Conservation (phyloP, 2,888 invertebrate genomes). For the Aphodius sticticus region DNA sequence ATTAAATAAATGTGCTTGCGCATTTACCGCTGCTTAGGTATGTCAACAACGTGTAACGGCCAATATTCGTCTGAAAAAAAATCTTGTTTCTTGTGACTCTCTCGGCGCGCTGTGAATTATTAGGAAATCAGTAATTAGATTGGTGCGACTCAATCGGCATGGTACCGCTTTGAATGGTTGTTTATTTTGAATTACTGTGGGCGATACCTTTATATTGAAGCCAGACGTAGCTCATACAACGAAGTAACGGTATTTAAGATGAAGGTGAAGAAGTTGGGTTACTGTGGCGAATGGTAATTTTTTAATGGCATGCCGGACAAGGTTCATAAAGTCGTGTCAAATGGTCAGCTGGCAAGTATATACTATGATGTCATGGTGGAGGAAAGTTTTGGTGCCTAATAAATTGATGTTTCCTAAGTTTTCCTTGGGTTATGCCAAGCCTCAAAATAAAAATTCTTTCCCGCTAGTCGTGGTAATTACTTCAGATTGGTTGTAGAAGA, state of each 20-base stretch:
- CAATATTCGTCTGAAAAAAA: not conserved
- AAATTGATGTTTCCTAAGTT: too few relatives aligned
- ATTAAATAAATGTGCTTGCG: constrained; percentile 4
- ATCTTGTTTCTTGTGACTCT: not conserved
- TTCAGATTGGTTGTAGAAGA: too few relatives aligned
- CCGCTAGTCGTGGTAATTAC: too few relatives aligned
- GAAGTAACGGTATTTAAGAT: not conserved
- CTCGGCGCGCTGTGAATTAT: not conserved
- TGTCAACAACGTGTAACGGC: not conserved
- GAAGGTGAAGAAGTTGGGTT: not conserved
- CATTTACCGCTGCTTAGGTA: constrained; percentile 4
- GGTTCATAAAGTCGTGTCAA: too few relatives aligned
- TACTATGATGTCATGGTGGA: too few relatives aligned
- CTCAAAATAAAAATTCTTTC: too few relatives aligned
- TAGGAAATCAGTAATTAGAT: not conserved
- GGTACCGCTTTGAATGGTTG: not conserved
- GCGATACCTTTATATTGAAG: not conserved
- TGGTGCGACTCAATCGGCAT: not conserved
- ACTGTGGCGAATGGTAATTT: not conserved
- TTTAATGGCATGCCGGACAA: too few relatives aligned
- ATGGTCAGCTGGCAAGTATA: too few relatives aligned
- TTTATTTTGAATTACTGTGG: not conserved
- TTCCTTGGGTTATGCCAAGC: too few relatives aligned
- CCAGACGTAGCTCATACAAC: not conserved
- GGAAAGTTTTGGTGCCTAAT: too few relatives aligned